Percentiles rank a stretch among this genome's conserved stretches.
Evolutionary conservation across 1,140 invertebrate genomes (phyloP).

Genomic region (Tribolium madens): DNA sequence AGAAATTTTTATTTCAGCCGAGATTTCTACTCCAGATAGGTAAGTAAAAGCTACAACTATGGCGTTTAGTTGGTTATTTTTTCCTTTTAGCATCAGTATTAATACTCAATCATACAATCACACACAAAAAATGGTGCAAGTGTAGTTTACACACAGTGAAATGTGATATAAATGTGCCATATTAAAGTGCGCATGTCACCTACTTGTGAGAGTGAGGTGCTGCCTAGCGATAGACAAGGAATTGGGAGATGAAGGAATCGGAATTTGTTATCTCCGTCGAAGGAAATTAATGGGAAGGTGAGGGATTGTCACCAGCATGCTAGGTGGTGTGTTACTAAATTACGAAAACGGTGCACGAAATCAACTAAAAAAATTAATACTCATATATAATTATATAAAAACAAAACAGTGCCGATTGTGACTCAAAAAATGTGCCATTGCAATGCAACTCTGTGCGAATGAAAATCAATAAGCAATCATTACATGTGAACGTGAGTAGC

Average conservation of each 20-base stretch:
- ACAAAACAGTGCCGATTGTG: slow-evolving; percentile 70
- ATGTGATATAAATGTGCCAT: slow-evolving; percentile 64
- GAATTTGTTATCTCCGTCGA: too few relatives aligned
- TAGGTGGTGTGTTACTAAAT: slow-evolving; percentile 60
- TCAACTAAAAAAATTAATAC: slow-evolving; percentile 65
- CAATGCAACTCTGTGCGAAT: slow-evolving; percentile 75
- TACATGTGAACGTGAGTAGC: slow-evolving; percentile 77
- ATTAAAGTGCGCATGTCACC: slow-evolving; percentile 66
- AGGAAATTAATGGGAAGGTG: neutral
- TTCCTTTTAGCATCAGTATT: slow-evolving; percentile 11
- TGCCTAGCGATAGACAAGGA: slow-evolving; percentile 60
- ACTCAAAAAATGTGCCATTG: slow-evolving; percentile 70
- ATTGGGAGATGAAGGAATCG: slow-evolving; percentile 41
- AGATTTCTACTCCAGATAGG: slow-evolving; percentile 25
- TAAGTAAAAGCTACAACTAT: too few relatives aligned
- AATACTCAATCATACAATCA: slow-evolving; percentile 57
- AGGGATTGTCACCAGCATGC: slow-evolving; percentile 49
- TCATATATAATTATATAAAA: slow-evolving; percentile 55
- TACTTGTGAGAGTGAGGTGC: slow-evolving; percentile 64
- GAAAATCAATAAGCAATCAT: slow-evolving; percentile 74
- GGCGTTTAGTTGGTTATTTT: slow-evolving; percentile 2
- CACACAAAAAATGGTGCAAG: slow-evolving; percentile 65
- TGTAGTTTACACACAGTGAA: slow-evolving; percentile 64
- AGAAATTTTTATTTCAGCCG: neutral
- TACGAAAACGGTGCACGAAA: slow-evolving; percentile 71